Conservation (phyloP, 2,888 invertebrate species). For the Amphiduros pacificus region DNA sequence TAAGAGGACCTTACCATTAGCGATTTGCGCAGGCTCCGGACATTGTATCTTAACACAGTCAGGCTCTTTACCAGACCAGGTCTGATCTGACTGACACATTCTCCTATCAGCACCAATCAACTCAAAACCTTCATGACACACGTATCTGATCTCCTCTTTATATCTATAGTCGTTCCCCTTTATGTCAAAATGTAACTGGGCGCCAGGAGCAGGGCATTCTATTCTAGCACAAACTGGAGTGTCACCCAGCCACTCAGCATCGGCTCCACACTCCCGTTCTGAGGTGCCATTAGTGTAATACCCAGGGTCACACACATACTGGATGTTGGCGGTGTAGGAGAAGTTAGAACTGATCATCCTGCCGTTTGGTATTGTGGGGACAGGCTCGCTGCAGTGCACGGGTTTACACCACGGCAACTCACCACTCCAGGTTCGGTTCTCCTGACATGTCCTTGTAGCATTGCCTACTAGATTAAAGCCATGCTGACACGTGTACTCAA, state of each 20-base stretch:
- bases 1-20: conserved; percentile 18
- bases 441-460: conserved; percentile 14
- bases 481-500: conserved; percentile 27
- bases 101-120: conserved; percentile 6
- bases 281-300: conserved; percentile 37
- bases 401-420: conserved; percentile 13
- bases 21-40: conserved; percentile 38
- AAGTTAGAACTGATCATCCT: conserved; percentile 44
- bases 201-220: conserved; percentile 31
- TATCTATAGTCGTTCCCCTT: conserved; percentile 19
- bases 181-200: conserved; percentile 5
- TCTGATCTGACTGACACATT: conserved; percentile 22
- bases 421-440: conserved; percentile 17
- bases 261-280: conserved; percentile 39
- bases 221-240: conserved; percentile 44
- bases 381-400: conserved; percentile 11
- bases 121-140: conserved; percentile 10
- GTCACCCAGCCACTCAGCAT: conserved; percentile 46
- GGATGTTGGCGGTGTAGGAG: conserved; percentile 24
- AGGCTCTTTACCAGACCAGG: conserved; percentile 24
- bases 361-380: conserved; percentile 59
- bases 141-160: conserved; percentile 18
- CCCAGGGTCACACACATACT: conserved; percentile 44
- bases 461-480: conserved; percentile 44
- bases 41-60: conserved; percentile 49